Evolutionary conservation across 2,113 vertebrate species (phyloP).

Genomic region (Psittacus erithacus): DNA sequence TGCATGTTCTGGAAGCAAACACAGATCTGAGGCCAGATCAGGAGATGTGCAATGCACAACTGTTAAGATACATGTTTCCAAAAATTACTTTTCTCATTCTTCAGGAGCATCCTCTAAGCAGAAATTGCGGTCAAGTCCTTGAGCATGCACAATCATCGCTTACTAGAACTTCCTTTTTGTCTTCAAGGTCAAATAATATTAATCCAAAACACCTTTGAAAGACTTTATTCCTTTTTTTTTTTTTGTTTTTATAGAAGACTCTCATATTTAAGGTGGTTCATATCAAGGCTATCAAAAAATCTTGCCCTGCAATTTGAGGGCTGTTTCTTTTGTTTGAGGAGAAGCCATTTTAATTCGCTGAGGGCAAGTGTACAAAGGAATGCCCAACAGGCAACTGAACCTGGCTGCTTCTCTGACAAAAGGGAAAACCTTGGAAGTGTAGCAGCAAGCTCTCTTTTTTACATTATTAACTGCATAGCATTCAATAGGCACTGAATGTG

Average conservation of each 20-base stretch:
- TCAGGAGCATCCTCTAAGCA: neutral
- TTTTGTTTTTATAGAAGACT: neutral
- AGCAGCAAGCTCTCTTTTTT: slow-evolving; percentile 5
- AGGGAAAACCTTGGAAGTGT: neutral
- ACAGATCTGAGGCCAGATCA: neutral
- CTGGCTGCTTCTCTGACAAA: neutral
- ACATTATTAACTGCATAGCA: slow-evolving; percentile 53
- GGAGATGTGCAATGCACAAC: neutral
- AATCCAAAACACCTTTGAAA: neutral
- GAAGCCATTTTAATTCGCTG: neutral
- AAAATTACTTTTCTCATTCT: neutral
- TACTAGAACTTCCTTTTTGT: neutral
- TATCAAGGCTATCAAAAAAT: neutral
- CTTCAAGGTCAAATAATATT: neutral
- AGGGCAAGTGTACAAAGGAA: neutral
- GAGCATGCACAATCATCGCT: neutral
- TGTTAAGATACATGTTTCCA: neutral
- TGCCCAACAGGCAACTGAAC: neutral
- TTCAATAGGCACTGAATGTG: slow-evolving; percentile 28
- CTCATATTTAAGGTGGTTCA: neutral
- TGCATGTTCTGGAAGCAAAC: neutral
- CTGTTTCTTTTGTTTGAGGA: neutral
- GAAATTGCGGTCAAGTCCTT: neutral
- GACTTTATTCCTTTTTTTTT: no score
- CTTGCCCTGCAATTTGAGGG: neutral